phyloP scores from a whole-genome alignment of 1,140 invertebrate genomes.

The Cotesia typhae region DNA sequence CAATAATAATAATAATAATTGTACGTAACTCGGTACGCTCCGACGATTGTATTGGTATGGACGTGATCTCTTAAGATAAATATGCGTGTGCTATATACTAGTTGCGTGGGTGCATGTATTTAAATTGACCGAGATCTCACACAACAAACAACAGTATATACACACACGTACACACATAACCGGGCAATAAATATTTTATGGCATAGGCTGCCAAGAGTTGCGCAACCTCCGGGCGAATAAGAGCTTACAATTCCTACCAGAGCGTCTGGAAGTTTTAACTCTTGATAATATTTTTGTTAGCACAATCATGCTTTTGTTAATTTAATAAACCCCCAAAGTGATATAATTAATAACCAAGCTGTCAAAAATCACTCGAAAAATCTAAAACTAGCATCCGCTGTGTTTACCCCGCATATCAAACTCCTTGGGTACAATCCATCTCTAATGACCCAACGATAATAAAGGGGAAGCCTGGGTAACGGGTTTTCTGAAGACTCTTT shows the following conservation, averaged over 20 bases:
- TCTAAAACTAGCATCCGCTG: too few relatives aligned
- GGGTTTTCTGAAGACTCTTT: too few relatives aligned
- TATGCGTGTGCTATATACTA: slow-evolving; percentile 12
- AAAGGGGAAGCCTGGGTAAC: too few relatives aligned
- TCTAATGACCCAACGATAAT: too few relatives aligned
- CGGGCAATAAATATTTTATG: neutral
- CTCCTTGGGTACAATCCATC: too few relatives aligned
- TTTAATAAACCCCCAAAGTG: too few relatives aligned
- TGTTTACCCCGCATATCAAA: too few relatives aligned
- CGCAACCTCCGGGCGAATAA: slow-evolving; percentile 29
- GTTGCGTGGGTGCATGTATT: slow-evolving; percentile 30
- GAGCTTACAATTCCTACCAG: slow-evolving; percentile 7
- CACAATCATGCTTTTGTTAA: too few relatives aligned
- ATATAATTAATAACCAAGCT: too few relatives aligned
- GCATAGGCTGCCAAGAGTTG: slow-evolving; percentile 32
- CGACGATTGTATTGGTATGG: slow-evolving; percentile 2
- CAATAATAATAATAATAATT: neutral
- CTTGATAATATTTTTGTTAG: too few relatives aligned
- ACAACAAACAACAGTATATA: neutral
- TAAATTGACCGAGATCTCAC: slow-evolving; percentile 25
- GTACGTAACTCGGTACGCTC: neutral
- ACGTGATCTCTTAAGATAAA: slow-evolving; percentile 30
- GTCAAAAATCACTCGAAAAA: too few relatives aligned
- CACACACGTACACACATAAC: too few relatives aligned
- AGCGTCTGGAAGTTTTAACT: slow-evolving; percentile 11